Base-by-base conservation (phyloP, 2,113 vertebrate genomes). In the Thamnaconus septentrionalis region DNA sequence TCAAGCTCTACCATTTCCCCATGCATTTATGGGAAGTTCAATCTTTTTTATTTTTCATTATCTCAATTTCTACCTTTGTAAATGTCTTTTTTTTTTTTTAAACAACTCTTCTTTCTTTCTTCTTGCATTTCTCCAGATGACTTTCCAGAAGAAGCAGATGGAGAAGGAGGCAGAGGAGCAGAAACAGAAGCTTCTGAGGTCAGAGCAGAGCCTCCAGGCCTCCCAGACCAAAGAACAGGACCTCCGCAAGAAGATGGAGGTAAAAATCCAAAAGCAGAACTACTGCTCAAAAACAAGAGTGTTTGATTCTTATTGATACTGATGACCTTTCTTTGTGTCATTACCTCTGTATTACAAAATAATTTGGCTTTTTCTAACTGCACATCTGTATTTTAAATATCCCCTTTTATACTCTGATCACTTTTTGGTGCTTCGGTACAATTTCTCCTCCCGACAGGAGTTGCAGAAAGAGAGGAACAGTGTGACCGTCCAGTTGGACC, bases 161-260 rank as follows among this genome's bases (percentile, higher is more conserved):
- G 94, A 95, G 75, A 91, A 47, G 0, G 88, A 91, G 59, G 51
- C 85, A 56, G 90, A 90, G 9, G 93, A 94, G 18, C 84, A 92
- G 8, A 92, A 91, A 61, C 94, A 94, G 62, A 94, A 91, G 74
- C 61, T 93, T 49, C 79, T 79, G 76, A 85, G 86, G 65, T 87
- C 87, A 11, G 93, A 96, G 52, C 94, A 95, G 75, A 82, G 81
- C 8, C 64, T 93, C 1, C 85, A 91, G 80, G 84, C 80, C 31
- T 89, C 83, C 64, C 89, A 85, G 79, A 71, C 50, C 46, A 90
- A 91, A 71, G 94, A 95, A 76, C 79, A 61, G 6, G 94, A 94
- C 40, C 66, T 94, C 54, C 88, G 78, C 77, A 94, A 91, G 75
- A 92, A 64, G 59, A 85, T 84, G 51, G 93, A 96, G 91, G 95